phyloP scores from a whole-genome alignment of 92 coral and sea anemone genomes.

The Siderastrea radians region DNA sequence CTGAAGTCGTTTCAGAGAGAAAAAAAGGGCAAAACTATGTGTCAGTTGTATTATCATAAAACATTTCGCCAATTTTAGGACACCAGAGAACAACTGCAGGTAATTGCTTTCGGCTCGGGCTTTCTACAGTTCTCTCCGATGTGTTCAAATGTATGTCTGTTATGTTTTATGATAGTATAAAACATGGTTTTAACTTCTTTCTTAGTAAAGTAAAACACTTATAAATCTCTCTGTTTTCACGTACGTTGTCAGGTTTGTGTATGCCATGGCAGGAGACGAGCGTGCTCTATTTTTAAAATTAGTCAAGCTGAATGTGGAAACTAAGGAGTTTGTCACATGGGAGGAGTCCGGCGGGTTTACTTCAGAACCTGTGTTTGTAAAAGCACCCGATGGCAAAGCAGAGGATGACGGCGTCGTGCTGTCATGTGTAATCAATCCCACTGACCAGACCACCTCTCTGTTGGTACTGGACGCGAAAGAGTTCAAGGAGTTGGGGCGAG shows the following conservation, averaged over 20 bases:
- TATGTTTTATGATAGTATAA: neutral
- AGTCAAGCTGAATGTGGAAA: constrained; percentile 74
- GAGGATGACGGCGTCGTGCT: constrained; percentile 90
- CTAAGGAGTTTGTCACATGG: constrained; percentile 70
- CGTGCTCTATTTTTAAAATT: constrained; percentile 25
- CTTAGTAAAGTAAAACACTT: neutral
- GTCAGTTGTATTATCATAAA: no score
- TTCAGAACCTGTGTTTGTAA: constrained; percentile 89
- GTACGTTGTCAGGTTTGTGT: constrained; percentile 48
- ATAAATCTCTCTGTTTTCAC: neutral
- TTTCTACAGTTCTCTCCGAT: no score
- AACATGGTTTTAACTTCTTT: neutral
- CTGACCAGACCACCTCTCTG: constrained; percentile 75
- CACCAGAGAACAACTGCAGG: no score
- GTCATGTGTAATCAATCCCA: constrained; percentile 79
- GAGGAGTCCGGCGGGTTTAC: constrained; percentile 58
- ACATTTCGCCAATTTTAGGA: no score
- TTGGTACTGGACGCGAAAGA: constrained; percentile 79
- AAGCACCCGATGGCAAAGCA: constrained; percentile 74
- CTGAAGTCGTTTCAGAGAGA: no score
- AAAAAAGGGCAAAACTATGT: no score
- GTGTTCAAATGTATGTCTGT: no score
- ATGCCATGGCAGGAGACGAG: constrained; percentile 37
- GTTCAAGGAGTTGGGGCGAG: constrained; percentile 80
- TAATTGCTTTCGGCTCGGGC: no score